Base-by-base conservation (phyloP, 2,888 invertebrate genomes). In the Rapana venosa region DNA sequence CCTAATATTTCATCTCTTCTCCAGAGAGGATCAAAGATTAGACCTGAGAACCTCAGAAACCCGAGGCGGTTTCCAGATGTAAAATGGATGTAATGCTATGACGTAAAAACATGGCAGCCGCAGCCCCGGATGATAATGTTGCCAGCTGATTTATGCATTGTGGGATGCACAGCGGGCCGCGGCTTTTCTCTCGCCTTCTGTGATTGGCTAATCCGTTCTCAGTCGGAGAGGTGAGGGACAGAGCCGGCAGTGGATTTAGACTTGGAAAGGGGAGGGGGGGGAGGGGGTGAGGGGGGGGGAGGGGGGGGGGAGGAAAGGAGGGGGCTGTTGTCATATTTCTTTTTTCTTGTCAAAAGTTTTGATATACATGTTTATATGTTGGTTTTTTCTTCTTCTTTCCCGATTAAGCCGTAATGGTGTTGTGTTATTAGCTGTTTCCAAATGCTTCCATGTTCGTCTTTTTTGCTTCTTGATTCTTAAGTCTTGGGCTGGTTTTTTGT, bases 41-140 rank as follows among this genome's bases (percentile, higher is more conserved):
- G 35, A 35, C 81, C 35, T 15, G n/a, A 81, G 81, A 81, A 81
- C 8, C 47, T 83, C 35, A 47, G 83, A 83, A 83, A 83, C 83
- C 83, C 26, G 83, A 83, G 26, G 26, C 83, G 47, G 83, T 83
- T 22, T 47, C 47, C 83, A 83, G 83, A 83, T 83, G 83, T 35
- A 83, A 83, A 83, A 83, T 56, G 83, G 83, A 83, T 83, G 83
- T 83, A 83, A 83, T 83, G 83, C 20, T 22, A 26, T 83, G 83
- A 83, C 83, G 83, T 83, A 83, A 83, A 83, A 83, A 83, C 83
- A 83, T 83, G 83, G 83, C 83, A 47, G 83, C 20, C 32, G 32
- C 35, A 32, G n/a, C 47, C 83, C 83, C 56, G 83, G 56, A 56
- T 83, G 83, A 83, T 83, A 83, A 83, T 8, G 83, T 47, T 47